Base-by-base conservation (phyloP, 1,140 invertebrate species). In the Chlorops oryzae region DNA sequence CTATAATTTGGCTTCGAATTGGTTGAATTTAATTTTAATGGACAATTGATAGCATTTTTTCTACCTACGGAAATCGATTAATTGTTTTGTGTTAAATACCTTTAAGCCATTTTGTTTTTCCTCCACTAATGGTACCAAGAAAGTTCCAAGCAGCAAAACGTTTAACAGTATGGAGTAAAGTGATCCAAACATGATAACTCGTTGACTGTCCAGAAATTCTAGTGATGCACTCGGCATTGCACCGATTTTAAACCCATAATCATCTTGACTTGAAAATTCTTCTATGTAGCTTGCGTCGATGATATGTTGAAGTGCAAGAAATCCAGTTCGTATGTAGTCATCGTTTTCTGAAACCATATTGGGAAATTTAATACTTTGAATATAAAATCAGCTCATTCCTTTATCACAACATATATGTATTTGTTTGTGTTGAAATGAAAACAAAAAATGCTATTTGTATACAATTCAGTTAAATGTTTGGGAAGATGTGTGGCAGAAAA, bases 71-170 rank as follows among this genome's bases (percentile, higher is more conserved):
- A n/a, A n/a, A n/a, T n/a, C n/a, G n/a, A n/a, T n/a, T n/a, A n/a
- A n/a, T n/a, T n/a, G n/a, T n/a, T n/a, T n/a, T n/a, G n/a, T n/a
- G n/a, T n/a, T n/a, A n/a, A n/a, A 18, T 44, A 58, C 53, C 47
- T 58, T 68, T 1, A 71, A 27, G 2, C 70, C 70, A 54, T 68
- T 62, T 41, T 67, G 64, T 37, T 72, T 72, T 50, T 72, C 70
- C 48, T 72, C 69, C 1, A 72, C 69, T 32, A 68, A 51, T 3
- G 68, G 65, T 18, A 67, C 62, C 4, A 71, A 47, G 47, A 69
- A 65, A 9, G 64, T 71, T 21, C 55, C 58, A 5, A 69, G 43
- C 39, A 71, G n/a, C 7, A 68, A 21, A 2, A 66, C 49, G 41
- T 38, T 58, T 17, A 66, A 63, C 3, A 71, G 34, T 27, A 71